These are phyloP conservation scores for Ophthalmolycus amberensis DNA, from an alignment of 2,113 vertebrate genomes.

Conservation along the genomic window DNA sequence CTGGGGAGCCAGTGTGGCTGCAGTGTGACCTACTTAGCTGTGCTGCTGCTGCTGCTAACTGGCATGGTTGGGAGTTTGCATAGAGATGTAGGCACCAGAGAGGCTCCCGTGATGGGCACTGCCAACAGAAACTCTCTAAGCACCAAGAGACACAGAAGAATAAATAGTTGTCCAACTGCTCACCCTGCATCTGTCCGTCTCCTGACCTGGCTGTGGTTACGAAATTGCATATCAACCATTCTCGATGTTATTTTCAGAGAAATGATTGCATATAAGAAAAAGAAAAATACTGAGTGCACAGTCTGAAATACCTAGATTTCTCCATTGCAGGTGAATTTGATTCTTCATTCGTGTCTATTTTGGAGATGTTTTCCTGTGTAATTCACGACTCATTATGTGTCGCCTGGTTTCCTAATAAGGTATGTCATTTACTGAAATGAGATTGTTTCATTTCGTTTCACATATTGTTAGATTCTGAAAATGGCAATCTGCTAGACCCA, in stretches of 20 bases:
- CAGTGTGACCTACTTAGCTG: slow-evolving; percentile 80
- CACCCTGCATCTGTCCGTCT: slow-evolving; percentile 17
- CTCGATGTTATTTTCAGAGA: not conserved
- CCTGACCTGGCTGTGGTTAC: not conserved
- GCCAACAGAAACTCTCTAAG: slow-evolving; percentile 46
- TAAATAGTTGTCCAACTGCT: slow-evolving; percentile 1
- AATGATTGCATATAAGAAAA: not conserved
- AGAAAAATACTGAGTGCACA: not conserved
- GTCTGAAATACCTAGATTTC: not conserved
- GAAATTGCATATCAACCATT: not conserved
- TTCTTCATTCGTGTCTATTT: not conserved
- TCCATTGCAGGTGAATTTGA: not conserved
- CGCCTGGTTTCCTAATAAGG: slow-evolving; percentile 17
- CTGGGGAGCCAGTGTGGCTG: slow-evolving; percentile 62
- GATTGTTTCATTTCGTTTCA: slow-evolving; percentile 30
- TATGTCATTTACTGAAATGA: slow-evolving; percentile 31
- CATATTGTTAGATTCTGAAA: slow-evolving; percentile 51
- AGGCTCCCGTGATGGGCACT: slow-evolving; percentile 48
- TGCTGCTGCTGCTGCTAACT: slow-evolving; percentile 65
- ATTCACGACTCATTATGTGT: slow-evolving; percentile 15
- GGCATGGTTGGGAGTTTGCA: slow-evolving; percentile 69
- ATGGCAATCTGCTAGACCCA: slow-evolving; percentile 45
- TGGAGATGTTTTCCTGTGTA: not conserved
- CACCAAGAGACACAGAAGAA: slow-evolving; percentile 9
- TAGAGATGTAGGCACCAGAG: slow-evolving; percentile 55